These are phyloP conservation scores for Rhopalosiphum maidis DNA, from an alignment of 1,140 invertebrate genomes.

Conservation along the genomic window DNA sequence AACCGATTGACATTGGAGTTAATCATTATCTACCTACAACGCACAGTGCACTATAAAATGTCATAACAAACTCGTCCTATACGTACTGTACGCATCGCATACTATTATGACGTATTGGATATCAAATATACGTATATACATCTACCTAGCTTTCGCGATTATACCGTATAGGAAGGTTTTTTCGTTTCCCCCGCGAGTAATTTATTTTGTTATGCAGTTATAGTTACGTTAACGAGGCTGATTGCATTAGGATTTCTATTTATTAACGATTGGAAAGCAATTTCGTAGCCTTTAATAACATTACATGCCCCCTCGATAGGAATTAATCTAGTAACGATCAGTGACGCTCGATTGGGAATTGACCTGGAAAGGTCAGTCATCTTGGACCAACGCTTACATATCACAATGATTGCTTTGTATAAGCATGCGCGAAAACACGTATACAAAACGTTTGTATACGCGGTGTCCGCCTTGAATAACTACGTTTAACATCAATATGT, in stretches of 20 bases:
- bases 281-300: not conserved
- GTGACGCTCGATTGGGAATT: not conserved
- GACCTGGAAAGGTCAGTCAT: constrained; percentile 27
- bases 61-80: not conserved
- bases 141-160: constrained; percentile 3
- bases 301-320: not conserved
- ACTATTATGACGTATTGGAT: not conserved
- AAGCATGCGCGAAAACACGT: not conserved
- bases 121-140: not conserved
- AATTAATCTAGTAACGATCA: constrained; percentile 13
- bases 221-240: constrained; percentile 42
- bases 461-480: not conserved
- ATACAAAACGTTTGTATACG: not conserved
- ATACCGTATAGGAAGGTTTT: constrained; percentile 41
- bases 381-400: not conserved
- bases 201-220: constrained; percentile 19
- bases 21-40: not conserved
- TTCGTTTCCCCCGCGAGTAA: not conserved
- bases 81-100: no score
- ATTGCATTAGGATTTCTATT: constrained; percentile 34
- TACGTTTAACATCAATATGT: not conserved
- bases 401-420: constrained; percentile 12
- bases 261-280: constrained; percentile 22
- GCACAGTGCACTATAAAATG: not conserved
- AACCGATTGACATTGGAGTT: constrained; percentile 17